Conservation (phyloP, 2,888 invertebrate genomes). For the Nephrotoma guestfalica region DNA sequence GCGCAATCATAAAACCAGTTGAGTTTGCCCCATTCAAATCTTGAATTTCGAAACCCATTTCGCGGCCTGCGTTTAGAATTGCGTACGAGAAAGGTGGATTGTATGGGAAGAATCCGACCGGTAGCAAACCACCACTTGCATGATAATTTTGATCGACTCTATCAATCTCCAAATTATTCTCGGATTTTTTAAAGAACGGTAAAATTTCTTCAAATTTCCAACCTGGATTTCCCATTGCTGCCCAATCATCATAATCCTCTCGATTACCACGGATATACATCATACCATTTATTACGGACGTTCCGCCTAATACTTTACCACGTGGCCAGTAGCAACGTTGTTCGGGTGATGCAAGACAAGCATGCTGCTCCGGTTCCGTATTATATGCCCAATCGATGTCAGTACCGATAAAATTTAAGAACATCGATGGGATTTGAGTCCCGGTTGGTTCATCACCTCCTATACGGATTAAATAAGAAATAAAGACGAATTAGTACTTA, state of each 20-base stretch:
- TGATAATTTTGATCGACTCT: slow-evolving; percentile 65
- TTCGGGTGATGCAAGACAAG: slow-evolving; percentile 57
- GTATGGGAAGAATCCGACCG: slow-evolving; percentile 70
- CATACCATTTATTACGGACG: slow-evolving; percentile 91
- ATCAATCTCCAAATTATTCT: slow-evolving; percentile 58
- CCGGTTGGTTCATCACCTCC: slow-evolving; percentile 78
- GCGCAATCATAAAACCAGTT: slow-evolving; percentile 76
- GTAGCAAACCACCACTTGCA: slow-evolving; percentile 59
- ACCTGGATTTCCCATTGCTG: slow-evolving; percentile 66
- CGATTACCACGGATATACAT: slow-evolving; percentile 84
- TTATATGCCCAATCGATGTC: slow-evolving; percentile 80
- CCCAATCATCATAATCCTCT: slow-evolving; percentile 81
- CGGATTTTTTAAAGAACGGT: slow-evolving; percentile 78
- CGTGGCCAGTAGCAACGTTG: slow-evolving; percentile 71
- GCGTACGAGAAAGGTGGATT: slow-evolving; percentile 69
- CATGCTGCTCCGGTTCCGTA: slow-evolving; percentile 66
- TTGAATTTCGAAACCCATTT: slow-evolving; percentile 56
- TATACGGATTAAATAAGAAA: slow-evolving; percentile 20
- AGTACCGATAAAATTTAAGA: slow-evolving; percentile 71
- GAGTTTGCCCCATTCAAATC: slow-evolving; percentile 70
- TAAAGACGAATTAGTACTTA: not conserved
- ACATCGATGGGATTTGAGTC: slow-evolving; percentile 80
- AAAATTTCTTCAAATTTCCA: slow-evolving; percentile 84
- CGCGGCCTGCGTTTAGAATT: slow-evolving; percentile 61
- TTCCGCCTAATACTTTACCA: slow-evolving; percentile 81